Percentiles rank a stretch among this genome's conserved stretches.
These are phyloP conservation scores for Umimayanthus kanabou DNA, from an alignment of 92 coral and sea anemone genomes.

Conservation along the genomic window DNA sequence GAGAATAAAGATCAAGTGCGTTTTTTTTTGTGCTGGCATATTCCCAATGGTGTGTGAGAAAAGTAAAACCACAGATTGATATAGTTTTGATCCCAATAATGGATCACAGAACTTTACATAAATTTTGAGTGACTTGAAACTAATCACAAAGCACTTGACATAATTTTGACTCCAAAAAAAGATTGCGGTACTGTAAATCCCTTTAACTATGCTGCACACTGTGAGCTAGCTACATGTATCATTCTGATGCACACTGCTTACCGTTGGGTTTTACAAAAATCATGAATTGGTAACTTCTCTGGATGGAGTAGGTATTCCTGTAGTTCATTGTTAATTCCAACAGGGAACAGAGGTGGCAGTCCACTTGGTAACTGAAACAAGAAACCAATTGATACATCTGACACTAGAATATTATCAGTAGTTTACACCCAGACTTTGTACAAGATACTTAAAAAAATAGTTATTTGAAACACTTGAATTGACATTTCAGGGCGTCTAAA, in stretches of 20 bases:
- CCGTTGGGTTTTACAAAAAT: slow-evolving; percentile 89
- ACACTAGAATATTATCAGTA: neutral
- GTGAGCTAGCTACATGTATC: neutral
- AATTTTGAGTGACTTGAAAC: too few relatives aligned
- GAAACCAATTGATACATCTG: neutral
- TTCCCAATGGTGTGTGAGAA: too few relatives aligned
- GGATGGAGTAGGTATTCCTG: slow-evolving; percentile 80
- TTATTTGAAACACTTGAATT: too few relatives aligned
- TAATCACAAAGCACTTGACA: too few relatives aligned
- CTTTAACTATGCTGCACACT: neutral
- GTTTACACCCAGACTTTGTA: neutral
- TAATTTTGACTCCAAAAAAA: too few relatives aligned
- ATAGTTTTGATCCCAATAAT: too few relatives aligned
- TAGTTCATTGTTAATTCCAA: slow-evolving; percentile 56
- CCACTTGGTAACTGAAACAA: slow-evolving; percentile 78
- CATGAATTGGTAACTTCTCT: slow-evolving; percentile 82
- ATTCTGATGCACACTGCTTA: slow-evolving; percentile 17
- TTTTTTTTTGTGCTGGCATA: too few relatives aligned
- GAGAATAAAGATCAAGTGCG: too few relatives aligned
- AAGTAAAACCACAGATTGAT: too few relatives aligned
- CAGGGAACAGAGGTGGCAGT: slow-evolving; percentile 75
- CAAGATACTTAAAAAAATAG: neutral
- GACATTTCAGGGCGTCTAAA: too few relatives aligned
- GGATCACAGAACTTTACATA: too few relatives aligned
- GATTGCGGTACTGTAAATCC: too few relatives aligned